Base-by-base conservation (phyloP, 2,113 vertebrate genomes). In the Stomatorhinus ivindoensis region DNA sequence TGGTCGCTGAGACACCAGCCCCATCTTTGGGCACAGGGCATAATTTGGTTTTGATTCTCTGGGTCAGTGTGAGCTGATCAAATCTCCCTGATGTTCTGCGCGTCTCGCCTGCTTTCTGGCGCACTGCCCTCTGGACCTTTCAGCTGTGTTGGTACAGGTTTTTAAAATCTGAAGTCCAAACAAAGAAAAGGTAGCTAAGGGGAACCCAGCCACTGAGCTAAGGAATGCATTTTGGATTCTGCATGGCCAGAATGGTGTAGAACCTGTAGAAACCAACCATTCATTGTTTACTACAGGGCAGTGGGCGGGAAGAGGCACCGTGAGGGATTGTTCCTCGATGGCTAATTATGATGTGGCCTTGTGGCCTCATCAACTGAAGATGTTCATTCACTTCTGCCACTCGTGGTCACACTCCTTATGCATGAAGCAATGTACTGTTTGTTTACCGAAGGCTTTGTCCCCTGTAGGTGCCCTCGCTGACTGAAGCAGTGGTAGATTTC, bases 331-430 rank as follows among this genome's bases (percentile, higher is more conserved):
- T 15, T 39, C 69, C 15, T 31, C 6, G 35, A 17, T 39, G 35
- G 5, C 31, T 76, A 39, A 19, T 39, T 15, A 39, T 42, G n/a
- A 11, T 69, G 61, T 69, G 61, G 61, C 61, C 1, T 1, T 69
- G n/a, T 10, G 3, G 61, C 73, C 73, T 42, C 31, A 13, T 80
- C 31, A 80, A 1, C 73, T 19, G 42, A 19, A 80, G 73, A 15
- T 39, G 13, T 76, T 39, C 31, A 35, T 39, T 2, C 94, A 92
- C 92, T 93, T 93, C 93, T 91, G 92, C 94, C 93, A 91, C 92
- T 91, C 94, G 94, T 92, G 93, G 95, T 94, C 92, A 93, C 91
- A 90, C 93, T 92, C 94, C 94, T 93, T 94, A 89, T 94, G 94
- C 85, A 93, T 94, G 95, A 95, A 93, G 93, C 93, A 94, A 91